phyloP scores from a whole-genome alignment of 2,888 invertebrate genomes.

The Aethes cnicana region DNA sequence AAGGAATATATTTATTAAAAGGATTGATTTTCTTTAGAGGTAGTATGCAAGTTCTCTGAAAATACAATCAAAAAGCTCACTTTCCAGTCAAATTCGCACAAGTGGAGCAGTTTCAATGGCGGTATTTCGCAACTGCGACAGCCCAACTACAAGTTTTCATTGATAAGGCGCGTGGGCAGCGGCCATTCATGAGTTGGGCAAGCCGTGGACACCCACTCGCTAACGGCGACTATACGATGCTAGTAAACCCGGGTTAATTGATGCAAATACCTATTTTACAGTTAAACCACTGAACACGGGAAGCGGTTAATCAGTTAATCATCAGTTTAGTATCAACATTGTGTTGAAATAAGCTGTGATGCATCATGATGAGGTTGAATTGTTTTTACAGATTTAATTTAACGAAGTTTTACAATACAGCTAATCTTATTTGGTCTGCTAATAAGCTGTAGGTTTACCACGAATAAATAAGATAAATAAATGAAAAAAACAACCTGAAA shows the following conservation, averaged over 20 bases:
- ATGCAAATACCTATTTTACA: conserved; percentile 61
- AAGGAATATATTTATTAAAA: too few relatives aligned
- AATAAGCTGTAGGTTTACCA: too few relatives aligned
- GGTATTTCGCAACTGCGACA: conserved; percentile 53
- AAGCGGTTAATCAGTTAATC: conserved; percentile 49
- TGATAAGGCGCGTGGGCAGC: conserved; percentile 67
- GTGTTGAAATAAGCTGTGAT: background rate
- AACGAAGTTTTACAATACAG: too few relatives aligned
- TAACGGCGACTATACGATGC: conserved; percentile 59
- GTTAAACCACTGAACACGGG: conserved; percentile 57
- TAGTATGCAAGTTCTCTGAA: too few relatives aligned
- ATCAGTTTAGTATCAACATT: conserved; percentile 19
- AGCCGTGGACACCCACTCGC: conserved; percentile 61
- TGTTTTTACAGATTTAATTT: too few relatives aligned
- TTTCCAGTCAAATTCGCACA: conserved; percentile 25
- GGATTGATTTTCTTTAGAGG: too few relatives aligned
- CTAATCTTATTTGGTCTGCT: too few relatives aligned
- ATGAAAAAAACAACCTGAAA: too few relatives aligned
- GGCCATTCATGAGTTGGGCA: conserved; percentile 79
- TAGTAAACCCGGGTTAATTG: conserved; percentile 71
- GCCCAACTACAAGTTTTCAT: conserved; percentile 64
- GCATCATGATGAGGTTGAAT: background rate
- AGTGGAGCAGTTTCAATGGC: conserved; percentile 60
- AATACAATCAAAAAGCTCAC: too few relatives aligned
- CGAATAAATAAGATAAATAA: too few relatives aligned